phyloP scores from a whole-genome alignment of 2,113 vertebrate genomes.

The Neodontobutis hainanensis region DNA sequence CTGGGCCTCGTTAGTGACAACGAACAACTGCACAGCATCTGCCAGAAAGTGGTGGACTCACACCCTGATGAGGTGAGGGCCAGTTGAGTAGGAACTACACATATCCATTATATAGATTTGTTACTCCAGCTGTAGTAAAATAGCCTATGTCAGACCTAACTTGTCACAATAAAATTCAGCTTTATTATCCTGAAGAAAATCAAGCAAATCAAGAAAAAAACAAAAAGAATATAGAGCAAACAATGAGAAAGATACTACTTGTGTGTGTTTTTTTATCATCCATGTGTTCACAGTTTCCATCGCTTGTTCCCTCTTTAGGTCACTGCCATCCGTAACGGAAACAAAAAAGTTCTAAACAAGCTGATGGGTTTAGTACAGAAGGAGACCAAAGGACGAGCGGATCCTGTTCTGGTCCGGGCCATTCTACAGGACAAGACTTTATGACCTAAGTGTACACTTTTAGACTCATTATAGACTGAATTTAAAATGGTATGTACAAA shows the following conservation, averaged over 20 bases:
- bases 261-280: no score
- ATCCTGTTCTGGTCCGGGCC: constrained; percentile 81
- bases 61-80: constrained; percentile 84
- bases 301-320: constrained; percentile 76
- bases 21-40: constrained; percentile 83
- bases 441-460: constrained; percentile 19
- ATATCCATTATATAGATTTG: no score
- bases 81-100: no score
- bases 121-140: no score
- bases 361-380: constrained; percentile 90
- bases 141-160: no score
- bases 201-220: no score
- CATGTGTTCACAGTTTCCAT: not conserved
- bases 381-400: constrained; percentile 83
- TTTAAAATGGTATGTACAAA: not conserved
- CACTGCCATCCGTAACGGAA: constrained; percentile 82
- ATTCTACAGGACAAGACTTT: constrained; percentile 83
- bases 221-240: no score
- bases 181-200: no score
- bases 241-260: no score
- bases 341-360: constrained; percentile 90
- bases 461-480: not conserved
- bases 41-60: constrained; percentile 82
- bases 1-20: constrained; percentile 83
- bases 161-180: no score